These are phyloP conservation scores for Carposina sasakii DNA, from an alignment of 1,140 invertebrate genomes.

Conservation along the genomic window DNA sequence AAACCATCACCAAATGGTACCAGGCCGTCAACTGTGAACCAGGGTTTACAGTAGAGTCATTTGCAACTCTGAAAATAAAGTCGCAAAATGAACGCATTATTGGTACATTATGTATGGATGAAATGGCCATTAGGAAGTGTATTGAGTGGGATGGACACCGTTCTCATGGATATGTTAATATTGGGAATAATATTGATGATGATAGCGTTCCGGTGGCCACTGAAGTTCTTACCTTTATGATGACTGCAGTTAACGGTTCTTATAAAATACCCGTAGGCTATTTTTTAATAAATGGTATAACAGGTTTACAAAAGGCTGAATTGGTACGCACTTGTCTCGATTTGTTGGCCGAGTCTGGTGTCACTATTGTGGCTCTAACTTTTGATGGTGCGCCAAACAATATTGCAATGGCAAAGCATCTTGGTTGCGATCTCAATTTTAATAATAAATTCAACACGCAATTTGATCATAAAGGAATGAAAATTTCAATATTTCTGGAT, in stretches of 20 bases:
- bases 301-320: constrained; percentile 21
- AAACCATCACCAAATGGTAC: constrained; percentile 37
- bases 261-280: constrained; percentile 52
- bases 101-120: constrained; percentile 30
- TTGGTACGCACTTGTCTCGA: constrained; percentile 21
- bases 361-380: constrained; percentile 11
- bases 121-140: constrained; percentile 36
- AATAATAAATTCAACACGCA: no score
- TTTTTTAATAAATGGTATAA: constrained; percentile 37
- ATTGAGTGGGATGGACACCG: constrained; percentile 27
- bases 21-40: constrained; percentile 23
- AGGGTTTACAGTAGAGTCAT: constrained; percentile 30
- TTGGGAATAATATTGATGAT: constrained; percentile 18
- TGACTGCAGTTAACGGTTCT: constrained; percentile 30
- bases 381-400: constrained; percentile 13
- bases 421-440: constrained; percentile 13
- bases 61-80: constrained; percentile 12
- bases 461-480: no score
- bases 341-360: constrained; percentile 4
- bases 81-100: background rate
- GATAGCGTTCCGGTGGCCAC: constrained; percentile 24
- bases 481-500: no score
- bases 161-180: constrained; percentile 22
- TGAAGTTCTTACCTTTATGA: constrained; percentile 40
- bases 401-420: constrained; percentile 5